phyloP scores from a whole-genome alignment of 2,888 invertebrate species.

The Brachylomia viminalis region DNA sequence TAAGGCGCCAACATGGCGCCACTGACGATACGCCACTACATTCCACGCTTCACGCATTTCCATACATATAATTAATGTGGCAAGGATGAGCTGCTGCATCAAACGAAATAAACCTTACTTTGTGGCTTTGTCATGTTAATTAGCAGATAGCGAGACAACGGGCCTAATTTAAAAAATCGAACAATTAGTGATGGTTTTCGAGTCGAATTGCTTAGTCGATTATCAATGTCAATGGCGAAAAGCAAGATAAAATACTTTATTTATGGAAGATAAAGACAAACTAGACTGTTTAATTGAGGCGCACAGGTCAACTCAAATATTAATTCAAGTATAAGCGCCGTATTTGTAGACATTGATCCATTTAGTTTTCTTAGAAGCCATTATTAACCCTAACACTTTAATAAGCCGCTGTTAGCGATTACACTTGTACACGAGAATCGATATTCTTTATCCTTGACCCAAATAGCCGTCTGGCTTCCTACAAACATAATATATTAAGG shows the following conservation, averaged over 20 bases:
- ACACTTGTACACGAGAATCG: constrained; percentile 40
- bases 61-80: constrained; percentile 76
- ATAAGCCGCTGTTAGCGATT: constrained; percentile 23
- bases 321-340: neutral
- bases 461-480: constrained; percentile 47
- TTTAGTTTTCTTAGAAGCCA: constrained; percentile 18
- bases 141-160: constrained; percentile 37
- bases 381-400: constrained; percentile 14
- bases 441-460: constrained; percentile 59
- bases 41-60: constrained; percentile 65
- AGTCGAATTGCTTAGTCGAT: constrained; percentile 21
- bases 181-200: neutral
- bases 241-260: neutral
- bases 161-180: constrained; percentile 51
- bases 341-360: constrained; percentile 10
- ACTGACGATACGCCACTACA: constrained; percentile 35
- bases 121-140: constrained; percentile 74
- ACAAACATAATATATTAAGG: constrained; percentile 39
- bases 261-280: constrained; percentile 14
- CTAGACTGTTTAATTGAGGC: neutral
- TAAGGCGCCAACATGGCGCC: constrained; percentile 46
- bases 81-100: constrained; percentile 64
- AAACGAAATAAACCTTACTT: constrained; percentile 71
- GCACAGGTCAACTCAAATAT: constrained; percentile 13
- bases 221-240: neutral